Evolutionary conservation across 2,888 invertebrate genomes (phyloP).

Genomic region (Cheilosia impressa): DNA sequence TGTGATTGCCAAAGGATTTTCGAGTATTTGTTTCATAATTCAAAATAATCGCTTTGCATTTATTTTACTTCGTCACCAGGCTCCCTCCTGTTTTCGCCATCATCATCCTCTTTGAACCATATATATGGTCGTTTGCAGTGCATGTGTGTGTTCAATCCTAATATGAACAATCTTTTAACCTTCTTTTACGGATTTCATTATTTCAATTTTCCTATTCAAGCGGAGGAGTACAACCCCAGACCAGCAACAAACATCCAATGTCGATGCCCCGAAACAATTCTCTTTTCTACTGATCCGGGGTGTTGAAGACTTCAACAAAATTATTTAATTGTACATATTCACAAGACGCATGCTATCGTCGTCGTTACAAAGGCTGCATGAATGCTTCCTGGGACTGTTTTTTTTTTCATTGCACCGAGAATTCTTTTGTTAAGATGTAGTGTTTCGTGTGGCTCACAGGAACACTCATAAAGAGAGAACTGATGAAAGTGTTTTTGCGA

Average conservation of each 20-base stretch:
- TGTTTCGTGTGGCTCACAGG: conserved; percentile 7
- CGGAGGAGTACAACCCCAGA: conserved; percentile 34
- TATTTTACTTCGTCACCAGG: conserved; percentile 31
- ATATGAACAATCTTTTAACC: conserved; percentile 67
- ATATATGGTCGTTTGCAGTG: conserved; percentile 20
- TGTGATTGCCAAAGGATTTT: conserved; percentile 72
- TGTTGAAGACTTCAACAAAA: conserved; percentile 59
- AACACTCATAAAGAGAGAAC: conserved; percentile 2
- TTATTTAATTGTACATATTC: conserved; percentile 63
- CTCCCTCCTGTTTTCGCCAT: conserved; percentile 2
- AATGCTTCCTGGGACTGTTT: conserved; percentile 47
- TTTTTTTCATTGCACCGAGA: conserved; percentile 16
- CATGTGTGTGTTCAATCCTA: conserved; percentile 39
- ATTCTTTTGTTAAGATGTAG: conserved; percentile 32
- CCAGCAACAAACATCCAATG: conserved; percentile 45
- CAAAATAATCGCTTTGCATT: conserved; percentile 67
- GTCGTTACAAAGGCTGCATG: conserved; percentile 42
- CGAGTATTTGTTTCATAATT: conserved; percentile 69
- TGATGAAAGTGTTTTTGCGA: neutral
- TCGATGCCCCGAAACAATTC: conserved; percentile 67
- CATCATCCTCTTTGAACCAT: conserved; percentile 48
- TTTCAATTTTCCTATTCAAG: conserved; percentile 60
- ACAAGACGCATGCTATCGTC: conserved; percentile 24
- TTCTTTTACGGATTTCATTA: conserved; percentile 56
- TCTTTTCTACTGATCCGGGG: conserved; percentile 50